Conservation (phyloP, 2,888 invertebrate species). For the Drosophila setosimentum region DNA sequence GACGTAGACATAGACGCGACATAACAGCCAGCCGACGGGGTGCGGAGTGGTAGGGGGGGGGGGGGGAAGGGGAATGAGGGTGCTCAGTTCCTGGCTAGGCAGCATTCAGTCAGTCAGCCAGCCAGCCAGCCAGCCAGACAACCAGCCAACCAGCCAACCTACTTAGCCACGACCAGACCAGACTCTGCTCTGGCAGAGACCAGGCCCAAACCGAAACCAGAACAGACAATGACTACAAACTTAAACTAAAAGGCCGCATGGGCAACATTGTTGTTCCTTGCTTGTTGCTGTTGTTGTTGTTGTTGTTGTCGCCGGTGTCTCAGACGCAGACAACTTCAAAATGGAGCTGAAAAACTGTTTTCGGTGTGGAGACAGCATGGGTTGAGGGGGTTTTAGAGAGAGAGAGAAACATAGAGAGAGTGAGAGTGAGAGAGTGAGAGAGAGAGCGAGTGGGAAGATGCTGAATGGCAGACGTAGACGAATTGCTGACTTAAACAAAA, state of each 20-base stretch:
- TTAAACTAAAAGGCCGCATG: conserved; percentile 79
- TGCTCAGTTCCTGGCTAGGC: conserved; percentile 24
- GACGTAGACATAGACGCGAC: conserved; percentile 57
- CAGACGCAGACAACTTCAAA: conserved; percentile 81
- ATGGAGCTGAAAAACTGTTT: conserved; percentile 54
- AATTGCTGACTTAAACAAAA: conserved; percentile 79
- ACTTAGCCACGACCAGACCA: conserved; percentile 57
- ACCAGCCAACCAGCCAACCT: conserved; percentile 57
- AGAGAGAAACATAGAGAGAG: background rate
- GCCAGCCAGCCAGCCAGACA: conserved; percentile 48
- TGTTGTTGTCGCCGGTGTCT: conserved; percentile 73
- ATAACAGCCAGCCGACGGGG: conserved; percentile 22
- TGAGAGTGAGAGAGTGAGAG: background rate
- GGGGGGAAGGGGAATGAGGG: conserved; percentile 11
- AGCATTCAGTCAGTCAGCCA: conserved; percentile 28
- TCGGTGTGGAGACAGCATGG: conserved; percentile 8
- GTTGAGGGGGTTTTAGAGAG: background rate
- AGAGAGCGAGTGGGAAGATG: background rate
- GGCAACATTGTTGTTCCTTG: conserved; percentile 34
- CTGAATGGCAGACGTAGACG: conserved; percentile 52
- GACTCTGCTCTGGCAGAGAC: conserved; percentile 19
- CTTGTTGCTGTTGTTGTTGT: conserved; percentile 35
- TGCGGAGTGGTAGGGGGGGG: conserved; percentile 14
- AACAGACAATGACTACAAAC: conserved; percentile 66
- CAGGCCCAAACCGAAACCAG: conserved; percentile 44